Base-by-base conservation (phyloP, 2,888 invertebrate species). In the Monopis laevigella region DNA sequence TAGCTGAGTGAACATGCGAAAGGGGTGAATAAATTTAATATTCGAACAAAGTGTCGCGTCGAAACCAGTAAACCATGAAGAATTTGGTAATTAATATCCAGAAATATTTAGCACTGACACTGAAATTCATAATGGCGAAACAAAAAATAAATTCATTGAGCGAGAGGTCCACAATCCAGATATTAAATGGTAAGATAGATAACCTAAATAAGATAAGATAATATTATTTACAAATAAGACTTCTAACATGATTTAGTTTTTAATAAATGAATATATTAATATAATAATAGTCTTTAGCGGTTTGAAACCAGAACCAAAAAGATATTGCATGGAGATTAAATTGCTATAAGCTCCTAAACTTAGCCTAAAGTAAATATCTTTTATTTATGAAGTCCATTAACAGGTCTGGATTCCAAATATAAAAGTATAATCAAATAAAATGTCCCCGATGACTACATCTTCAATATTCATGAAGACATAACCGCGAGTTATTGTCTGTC, bases 391-490 rank as follows among this genome's bases (percentile, higher is more conserved):
- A 39, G 24, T 41, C 49, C 62, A 66, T 71, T 62, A 66, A 59
- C 63, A 57, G 40, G 48, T 46, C 43, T 41, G 46, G n/a, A n/a
- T n/a, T n/a, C n/a, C 47, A 51, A 48, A 50, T 55, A 54, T 60
- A 56, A 59, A 57, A 59, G 56, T 48, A 49, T 54, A 62, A 65
- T 74, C 66, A 66, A 72, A 75, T 74, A 72, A 72, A 70, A 64
- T 58, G 69, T 72, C 70, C 18, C 39, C 17, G 14, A 61, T 57
- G 60, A 54, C 56, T 56, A 55, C 58, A 69, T 74, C 74, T 77
- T 75, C 75, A 80, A 78, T 78, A 78, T 78, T 78, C 75, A 80
- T 78, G 75, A 77, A 68, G 69, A 67, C 63, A 75, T 78, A 70
- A 75, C 73, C 73, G 53, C 67, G 72, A 72, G 67, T 74, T 74